phyloP scores from a whole-genome alignment of 2,888 invertebrate species.

The Cosmia pyralina region DNA sequence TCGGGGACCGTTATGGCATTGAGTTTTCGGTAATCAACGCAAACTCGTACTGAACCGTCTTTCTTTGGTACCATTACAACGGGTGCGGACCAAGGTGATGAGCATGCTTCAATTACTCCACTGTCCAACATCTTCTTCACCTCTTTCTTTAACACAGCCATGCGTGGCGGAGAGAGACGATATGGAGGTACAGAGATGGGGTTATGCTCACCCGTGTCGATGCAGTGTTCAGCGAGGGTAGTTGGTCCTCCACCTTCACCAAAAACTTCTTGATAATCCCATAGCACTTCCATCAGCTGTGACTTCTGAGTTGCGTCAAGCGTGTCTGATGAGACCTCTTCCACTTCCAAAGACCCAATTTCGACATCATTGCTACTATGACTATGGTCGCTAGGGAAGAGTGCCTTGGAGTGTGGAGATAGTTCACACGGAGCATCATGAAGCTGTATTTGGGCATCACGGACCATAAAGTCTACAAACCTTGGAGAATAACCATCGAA shows the following conservation, averaged over 20 bases:
- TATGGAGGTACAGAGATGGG: constrained; percentile 31
- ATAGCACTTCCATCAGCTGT: constrained; percentile 8
- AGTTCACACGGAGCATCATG: neutral
- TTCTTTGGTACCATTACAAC: constrained; percentile 75
- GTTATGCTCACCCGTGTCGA: constrained; percentile 25
- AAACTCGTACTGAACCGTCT: constrained; percentile 67
- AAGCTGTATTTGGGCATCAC: neutral
- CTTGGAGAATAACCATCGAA: constrained; percentile 34
- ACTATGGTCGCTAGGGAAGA: constrained; percentile 1
- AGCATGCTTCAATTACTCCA: constrained; percentile 10
- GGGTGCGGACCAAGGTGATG: constrained; percentile 61
- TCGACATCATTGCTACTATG: constrained; percentile 14
- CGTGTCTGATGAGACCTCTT: neutral
- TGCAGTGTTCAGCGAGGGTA: constrained; percentile 33
- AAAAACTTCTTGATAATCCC: constrained; percentile 5
- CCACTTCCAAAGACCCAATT: constrained; percentile 11
- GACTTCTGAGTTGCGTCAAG: constrained; percentile 1
- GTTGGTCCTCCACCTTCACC: neutral
- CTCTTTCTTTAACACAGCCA: constrained; percentile 12
- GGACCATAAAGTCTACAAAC: constrained; percentile 13
- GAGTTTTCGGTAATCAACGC: constrained; percentile 63
- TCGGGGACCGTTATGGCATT: constrained; percentile 6
- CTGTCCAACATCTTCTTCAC: constrained; percentile 15
- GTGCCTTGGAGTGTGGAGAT: constrained; percentile 1
- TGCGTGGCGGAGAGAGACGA: constrained; percentile 21